These are phyloP conservation scores for Orthosia cruda DNA, from an alignment of 2,888 invertebrate species.

Conservation along the genomic window DNA sequence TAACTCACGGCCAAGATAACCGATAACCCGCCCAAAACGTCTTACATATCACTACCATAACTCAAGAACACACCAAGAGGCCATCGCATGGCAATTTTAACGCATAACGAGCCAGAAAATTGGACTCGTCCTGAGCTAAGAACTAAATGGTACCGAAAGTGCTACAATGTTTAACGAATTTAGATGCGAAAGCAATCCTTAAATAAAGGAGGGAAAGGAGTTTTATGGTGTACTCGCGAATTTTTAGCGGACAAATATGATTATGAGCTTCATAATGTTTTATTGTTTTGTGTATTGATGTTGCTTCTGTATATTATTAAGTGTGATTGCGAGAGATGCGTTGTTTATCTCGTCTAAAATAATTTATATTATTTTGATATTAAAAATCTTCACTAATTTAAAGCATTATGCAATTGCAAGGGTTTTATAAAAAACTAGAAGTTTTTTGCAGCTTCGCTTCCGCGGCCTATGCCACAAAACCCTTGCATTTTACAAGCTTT, in stretches of 20 bases:
- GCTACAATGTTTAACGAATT: conserved; percentile 79
- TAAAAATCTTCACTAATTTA: no score
- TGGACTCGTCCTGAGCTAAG: conserved; percentile 71
- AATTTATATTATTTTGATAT: neutral
- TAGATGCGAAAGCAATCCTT: conserved; percentile 80
- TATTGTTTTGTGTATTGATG: conserved; percentile 51
- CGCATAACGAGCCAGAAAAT: conserved; percentile 83
- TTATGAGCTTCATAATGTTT: conserved; percentile 56
- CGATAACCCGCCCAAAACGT: conserved; percentile 53
- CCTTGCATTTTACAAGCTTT: no score
- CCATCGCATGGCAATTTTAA: conserved; percentile 77
- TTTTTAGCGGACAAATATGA: conserved; percentile 63
- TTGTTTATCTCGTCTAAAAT: neutral
- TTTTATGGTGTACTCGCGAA: conserved; percentile 73
- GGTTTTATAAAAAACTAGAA: no score
- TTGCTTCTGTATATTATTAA: conserved; percentile 19
- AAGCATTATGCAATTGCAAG: neutral
- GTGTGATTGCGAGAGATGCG: neutral
- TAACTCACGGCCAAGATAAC: conserved; percentile 29
- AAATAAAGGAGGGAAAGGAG: conserved; percentile 78
- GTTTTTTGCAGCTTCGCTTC: no score
- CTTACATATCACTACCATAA: conserved; percentile 69
- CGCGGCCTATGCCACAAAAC: no score
- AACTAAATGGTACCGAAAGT: conserved; percentile 78
- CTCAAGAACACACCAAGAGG: conserved; percentile 73